Evolutionary conservation across 2,113 vertebrate genomes (phyloP).

Genomic region (Caretta caretta): DNA sequence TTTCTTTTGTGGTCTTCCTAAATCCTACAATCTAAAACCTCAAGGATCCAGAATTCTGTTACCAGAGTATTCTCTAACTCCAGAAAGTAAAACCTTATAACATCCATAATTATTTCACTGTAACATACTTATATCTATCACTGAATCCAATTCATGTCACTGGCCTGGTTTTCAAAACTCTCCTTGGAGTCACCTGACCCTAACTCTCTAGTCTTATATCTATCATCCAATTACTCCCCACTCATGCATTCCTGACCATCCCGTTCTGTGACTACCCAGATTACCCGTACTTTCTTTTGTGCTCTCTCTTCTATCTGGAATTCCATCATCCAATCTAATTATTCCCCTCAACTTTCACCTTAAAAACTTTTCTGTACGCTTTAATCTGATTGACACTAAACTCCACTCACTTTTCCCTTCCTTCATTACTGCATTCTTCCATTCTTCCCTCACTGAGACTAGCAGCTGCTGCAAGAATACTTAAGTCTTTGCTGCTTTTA

Average conservation of each 20-base stretch:
- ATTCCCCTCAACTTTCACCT: neutral
- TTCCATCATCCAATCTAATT: neutral
- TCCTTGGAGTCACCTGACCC: constrained; percentile 36
- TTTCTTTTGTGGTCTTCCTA: constrained; percentile 23
- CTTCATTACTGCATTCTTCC: accelerated
- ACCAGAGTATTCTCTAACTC: neutral
- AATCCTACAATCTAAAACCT: constrained; percentile 1
- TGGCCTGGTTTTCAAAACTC: constrained; percentile 5
- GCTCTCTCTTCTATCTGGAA: constrained; percentile 11
- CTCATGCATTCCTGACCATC: constrained; percentile 51
- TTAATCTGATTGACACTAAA: neutral
- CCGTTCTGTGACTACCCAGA: constrained; percentile 24
- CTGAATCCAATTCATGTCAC: constrained; percentile 59
- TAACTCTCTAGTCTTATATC: constrained; percentile 23
- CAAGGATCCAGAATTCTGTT: neutral
- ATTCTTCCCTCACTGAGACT: neutral
- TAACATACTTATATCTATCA: constrained; percentile 23
- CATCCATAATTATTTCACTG: neutral
- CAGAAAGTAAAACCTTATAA: neutral
- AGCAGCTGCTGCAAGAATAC: neutral
- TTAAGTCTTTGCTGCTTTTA: neutral
- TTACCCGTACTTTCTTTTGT: neutral
- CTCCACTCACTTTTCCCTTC: accelerated
- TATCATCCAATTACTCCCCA: constrained; percentile 53
- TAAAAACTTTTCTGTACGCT: accelerated